Percentiles rank a stretch among this genome's conserved stretches.
phyloP scores from a whole-genome alignment of 2,113 vertebrate genomes.

The Mionectes macconnelli region DNA sequence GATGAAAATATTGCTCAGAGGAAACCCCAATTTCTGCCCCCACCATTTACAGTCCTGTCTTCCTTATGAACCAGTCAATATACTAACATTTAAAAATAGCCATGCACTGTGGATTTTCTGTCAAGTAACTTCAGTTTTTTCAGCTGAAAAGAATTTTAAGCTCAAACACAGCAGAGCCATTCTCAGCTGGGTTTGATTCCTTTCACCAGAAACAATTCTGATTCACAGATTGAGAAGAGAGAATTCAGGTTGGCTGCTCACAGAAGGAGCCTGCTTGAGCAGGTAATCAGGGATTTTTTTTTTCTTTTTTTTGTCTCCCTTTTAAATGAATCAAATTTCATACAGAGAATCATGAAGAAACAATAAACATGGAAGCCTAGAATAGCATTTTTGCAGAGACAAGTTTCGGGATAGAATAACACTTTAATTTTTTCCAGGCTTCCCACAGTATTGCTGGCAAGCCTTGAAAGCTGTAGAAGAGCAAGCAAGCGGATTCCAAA shows the following conservation, averaged over 20 bases:
- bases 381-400: constrained; percentile 51
- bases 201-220: background rate
- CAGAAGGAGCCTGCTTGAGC: background rate
- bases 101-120: background rate
- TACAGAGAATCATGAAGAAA: background rate
- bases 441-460: constrained; percentile 59
- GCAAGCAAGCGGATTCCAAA: constrained; percentile 51
- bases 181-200: background rate
- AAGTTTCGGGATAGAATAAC: constrained; percentile 56
- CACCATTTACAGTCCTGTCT: background rate
- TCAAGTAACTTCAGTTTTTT: background rate
- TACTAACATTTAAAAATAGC: background rate
- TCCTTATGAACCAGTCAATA: background rate
- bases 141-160: background rate
- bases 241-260: background rate
- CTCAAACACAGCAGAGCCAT: background rate
- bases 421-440: constrained; percentile 63
- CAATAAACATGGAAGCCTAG: constrained; percentile 50
- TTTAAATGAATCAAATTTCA: background rate
- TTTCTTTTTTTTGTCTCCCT: background rate
- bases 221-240: background rate
- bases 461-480: constrained; percentile 46
- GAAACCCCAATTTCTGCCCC: background rate
- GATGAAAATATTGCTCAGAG: background rate
- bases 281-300: background rate